phyloP scores from a whole-genome alignment of 2,888 invertebrate species.

The Villa cingulata region DNA sequence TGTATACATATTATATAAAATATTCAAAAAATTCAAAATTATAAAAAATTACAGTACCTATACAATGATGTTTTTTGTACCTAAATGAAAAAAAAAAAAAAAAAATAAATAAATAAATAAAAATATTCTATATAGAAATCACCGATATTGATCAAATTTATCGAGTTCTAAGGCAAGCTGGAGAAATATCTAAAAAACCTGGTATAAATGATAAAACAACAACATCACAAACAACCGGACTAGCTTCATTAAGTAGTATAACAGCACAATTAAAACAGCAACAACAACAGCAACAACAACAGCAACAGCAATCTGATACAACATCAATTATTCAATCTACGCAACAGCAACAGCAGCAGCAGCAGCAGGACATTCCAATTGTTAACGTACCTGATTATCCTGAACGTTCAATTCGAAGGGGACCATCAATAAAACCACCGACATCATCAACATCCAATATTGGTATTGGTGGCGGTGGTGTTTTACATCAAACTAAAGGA shows the following conservation, averaged over 20 bases:
- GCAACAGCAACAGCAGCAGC: slow-evolving; percentile 10
- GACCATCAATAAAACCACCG: slow-evolving; percentile 7
- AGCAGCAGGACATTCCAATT: slow-evolving; percentile 30
- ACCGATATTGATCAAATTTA: slow-evolving; percentile 79
- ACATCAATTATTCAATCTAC: slow-evolving; percentile 5
- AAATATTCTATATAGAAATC: slow-evolving; percentile 21
- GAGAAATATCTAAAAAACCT: slow-evolving; percentile 57
- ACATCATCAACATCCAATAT: slow-evolving; percentile 21
- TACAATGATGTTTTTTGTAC: no score
- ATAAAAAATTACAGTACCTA: no score
- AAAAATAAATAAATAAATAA: background rate
- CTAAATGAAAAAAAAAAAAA: background rate
- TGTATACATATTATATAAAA: no score
- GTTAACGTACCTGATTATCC: slow-evolving; percentile 32
- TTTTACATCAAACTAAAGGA: slow-evolving; percentile 33
- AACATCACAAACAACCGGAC: background rate
- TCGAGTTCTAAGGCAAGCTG: slow-evolving; percentile 89
- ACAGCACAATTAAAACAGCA: slow-evolving; percentile 14
- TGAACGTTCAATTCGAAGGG: slow-evolving; percentile 17
- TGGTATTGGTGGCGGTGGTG: slow-evolving; percentile 22
- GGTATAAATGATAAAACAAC: slow-evolving; percentile 21
- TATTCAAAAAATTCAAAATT: no score
- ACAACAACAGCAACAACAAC: slow-evolving; percentile 4
- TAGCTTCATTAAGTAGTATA: background rate
- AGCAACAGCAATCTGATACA: background rate